Conservation (phyloP, 2,113 vertebrate genomes). For the Phalacrocorax carbo region DNA sequence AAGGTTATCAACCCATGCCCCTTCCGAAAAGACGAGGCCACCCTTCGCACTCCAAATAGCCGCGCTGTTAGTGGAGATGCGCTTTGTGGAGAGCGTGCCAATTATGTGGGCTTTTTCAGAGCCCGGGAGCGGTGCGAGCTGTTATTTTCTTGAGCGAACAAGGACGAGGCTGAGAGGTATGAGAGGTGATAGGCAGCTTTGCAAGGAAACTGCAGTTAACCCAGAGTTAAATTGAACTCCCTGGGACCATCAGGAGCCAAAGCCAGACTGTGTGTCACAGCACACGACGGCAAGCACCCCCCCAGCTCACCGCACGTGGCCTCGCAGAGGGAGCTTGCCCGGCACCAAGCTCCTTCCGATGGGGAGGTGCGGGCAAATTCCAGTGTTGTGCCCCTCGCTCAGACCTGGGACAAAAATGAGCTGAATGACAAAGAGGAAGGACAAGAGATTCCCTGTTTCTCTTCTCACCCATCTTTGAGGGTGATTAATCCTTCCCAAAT, state of each 20-base stretch:
- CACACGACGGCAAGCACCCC: background rate
- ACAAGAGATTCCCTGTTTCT: background rate
- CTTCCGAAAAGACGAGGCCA: background rate
- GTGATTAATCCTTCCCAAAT: constrained; percentile 11
- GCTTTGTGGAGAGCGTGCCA: background rate
- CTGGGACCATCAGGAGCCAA: background rate
- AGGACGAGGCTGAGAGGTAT: background rate
- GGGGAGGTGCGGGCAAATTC: background rate
- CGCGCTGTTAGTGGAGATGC: background rate
- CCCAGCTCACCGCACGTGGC: rapidly evolving
- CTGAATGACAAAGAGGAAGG: background rate
- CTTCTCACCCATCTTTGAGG: background rate
- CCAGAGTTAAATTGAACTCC: background rate
- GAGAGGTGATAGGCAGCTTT: background rate
- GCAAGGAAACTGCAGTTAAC: background rate
- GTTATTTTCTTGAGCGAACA: constrained; percentile 22
- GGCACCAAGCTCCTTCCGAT: background rate
- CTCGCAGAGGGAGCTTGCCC: background rate
- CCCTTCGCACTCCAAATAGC: background rate
- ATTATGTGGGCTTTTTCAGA: background rate
- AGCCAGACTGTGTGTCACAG: background rate
- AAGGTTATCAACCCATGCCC: background rate
- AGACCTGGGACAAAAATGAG: background rate
- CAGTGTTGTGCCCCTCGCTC: background rate
- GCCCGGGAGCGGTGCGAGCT: background rate